phyloP scores from a whole-genome alignment of 2,113 vertebrate genomes.

The Tautogolabrus adspersus region DNA sequence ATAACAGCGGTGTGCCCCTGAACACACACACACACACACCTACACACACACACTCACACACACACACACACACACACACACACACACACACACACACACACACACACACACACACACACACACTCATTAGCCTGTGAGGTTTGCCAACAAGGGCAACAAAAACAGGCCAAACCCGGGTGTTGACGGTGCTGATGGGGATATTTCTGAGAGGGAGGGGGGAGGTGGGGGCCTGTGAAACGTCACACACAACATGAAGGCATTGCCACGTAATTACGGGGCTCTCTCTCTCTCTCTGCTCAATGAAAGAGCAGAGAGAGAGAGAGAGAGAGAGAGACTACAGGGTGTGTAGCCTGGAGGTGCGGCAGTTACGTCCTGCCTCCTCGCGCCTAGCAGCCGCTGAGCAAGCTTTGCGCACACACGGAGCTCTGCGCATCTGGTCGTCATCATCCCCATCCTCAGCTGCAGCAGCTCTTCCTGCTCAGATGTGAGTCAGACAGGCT shows the following conservation, averaged over 20 bases:
- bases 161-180: constrained; percentile 13
- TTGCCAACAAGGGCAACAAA: constrained; percentile 16
- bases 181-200: constrained; percentile 43
- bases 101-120: no score
- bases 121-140: background rate
- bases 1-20: no score
- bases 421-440: constrained; percentile 86
- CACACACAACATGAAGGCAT: constrained; percentile 86
- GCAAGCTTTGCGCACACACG: constrained; percentile 68
- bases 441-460: constrained; percentile 77
- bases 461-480: constrained; percentile 73
- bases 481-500: constrained; percentile 80
- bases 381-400: constrained; percentile 59
- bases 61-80: background rate
- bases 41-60: background rate
- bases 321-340: constrained; percentile 52
- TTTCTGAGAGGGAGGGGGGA: background rate
- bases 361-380: constrained; percentile 76
- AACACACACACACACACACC: background rate
- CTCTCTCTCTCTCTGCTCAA: background rate
- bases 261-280: constrained; percentile 90
- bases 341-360: constrained; percentile 65
- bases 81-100: no score
- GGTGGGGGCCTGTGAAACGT: constrained; percentile 85
- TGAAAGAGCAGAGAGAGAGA: constrained; percentile 11